Conservation (phyloP, 2,888 invertebrate genomes). For the Arctia plantaginis region DNA sequence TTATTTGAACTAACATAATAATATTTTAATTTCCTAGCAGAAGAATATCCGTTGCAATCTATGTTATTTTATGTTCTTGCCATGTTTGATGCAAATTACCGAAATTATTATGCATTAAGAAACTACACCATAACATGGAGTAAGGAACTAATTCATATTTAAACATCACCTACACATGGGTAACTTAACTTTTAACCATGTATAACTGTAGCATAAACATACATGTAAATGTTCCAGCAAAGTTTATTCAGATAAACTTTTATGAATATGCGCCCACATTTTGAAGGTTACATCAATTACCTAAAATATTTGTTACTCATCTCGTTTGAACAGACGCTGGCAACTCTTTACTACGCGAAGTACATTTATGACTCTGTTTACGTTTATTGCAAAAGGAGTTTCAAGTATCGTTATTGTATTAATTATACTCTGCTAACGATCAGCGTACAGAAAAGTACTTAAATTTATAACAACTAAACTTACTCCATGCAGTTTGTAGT, state of each 20-base stretch:
- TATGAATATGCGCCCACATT: constrained; percentile 9
- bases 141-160: not conserved
- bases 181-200: not conserved
- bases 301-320: constrained; percentile 5
- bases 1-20: too few species aligned
- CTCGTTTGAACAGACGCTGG: constrained; percentile 1
- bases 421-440: constrained; percentile 6
- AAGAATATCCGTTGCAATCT: too few species aligned
- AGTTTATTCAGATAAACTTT: constrained; percentile 14
- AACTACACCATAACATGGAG: not conserved
- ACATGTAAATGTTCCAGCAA: constrained; percentile 14
- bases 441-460: not conserved
- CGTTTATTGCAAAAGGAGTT: constrained; percentile 9
- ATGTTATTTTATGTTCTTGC: too few species aligned
- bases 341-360: constrained; percentile 9
- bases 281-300: constrained; percentile 7
- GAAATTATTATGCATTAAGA: not conserved
- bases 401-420: not conserved
- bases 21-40: too few species aligned
- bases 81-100: not conserved
- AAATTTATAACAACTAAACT: not conserved
- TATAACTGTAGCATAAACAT: not conserved
- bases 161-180: not conserved
- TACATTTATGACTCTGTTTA: constrained; percentile 2
- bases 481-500: not conserved